Conservation (phyloP, 2,797 vertebrate genomes). For the Enteromius fasciolatus region DNA sequence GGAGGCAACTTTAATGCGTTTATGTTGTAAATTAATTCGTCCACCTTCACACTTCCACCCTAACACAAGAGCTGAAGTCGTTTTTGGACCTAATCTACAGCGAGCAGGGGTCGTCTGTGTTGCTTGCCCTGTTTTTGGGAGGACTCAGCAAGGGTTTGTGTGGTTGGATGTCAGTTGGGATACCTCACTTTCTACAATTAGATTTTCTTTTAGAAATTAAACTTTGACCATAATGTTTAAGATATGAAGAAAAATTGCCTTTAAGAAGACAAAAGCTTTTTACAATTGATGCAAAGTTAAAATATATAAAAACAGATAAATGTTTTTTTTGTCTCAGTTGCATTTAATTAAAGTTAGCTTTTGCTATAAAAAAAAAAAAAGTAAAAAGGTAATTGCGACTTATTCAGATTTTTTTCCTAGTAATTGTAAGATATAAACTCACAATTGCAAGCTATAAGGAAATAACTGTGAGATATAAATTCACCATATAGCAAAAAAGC, state of each 20-base stretch:
- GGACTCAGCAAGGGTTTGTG: neutral
- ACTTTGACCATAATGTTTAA: neutral
- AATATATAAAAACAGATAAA: neutral
- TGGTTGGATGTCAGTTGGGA: constrained; percentile 8
- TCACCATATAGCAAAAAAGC: no score
- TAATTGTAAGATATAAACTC: neutral
- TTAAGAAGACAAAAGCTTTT: neutral
- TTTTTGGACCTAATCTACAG: constrained; percentile 34
- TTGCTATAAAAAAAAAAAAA: neutral
- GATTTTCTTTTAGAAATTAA: neutral
- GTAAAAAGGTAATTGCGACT: neutral
- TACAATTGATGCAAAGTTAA: neutral
- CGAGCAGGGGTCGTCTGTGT: constrained; percentile 18
- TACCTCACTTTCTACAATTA: constrained; percentile 1
- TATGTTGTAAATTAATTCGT: constrained; percentile 49
- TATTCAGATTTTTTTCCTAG: neutral
- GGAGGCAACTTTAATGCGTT: constrained; percentile 48
- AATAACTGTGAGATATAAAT: neutral
- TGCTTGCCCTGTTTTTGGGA: constrained; percentile 7
- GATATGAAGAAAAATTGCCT: neutral
- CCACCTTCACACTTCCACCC: constrained; percentile 46
- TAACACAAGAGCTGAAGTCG: constrained; percentile 19
- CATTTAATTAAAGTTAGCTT: neutral
- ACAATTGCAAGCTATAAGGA: neutral
- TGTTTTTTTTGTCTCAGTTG: neutral